Evolutionary conservation across 2,797 vertebrate genomes (phyloP), one percentile per base, ranked within the genome.

Genomic region (Sternotherus odoratus): DNA sequence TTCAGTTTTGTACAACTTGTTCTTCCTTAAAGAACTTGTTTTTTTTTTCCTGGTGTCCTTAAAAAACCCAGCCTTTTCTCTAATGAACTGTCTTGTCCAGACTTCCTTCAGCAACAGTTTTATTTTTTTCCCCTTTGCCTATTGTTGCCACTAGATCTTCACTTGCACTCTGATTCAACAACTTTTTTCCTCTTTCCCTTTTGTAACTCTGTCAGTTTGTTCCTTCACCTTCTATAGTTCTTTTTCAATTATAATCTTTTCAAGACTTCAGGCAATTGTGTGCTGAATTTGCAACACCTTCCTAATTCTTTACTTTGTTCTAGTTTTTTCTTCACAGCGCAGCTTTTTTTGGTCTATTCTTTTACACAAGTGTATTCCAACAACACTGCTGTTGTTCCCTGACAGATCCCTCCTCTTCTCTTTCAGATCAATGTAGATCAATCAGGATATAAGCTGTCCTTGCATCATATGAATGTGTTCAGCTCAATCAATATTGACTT

Each of bases 351-450:
- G 2, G 2, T 24, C 39, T n/a, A 1, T 78, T 79, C 4, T 85
- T 16, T 79, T 83, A 66, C 26, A 96, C 88, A 94, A 87, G 30
- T 9, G 6, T 79, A 12, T n/a, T 63, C 24, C 7, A 85, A 53
- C 53, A 66, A 51, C 63, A 63, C 46, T 1, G 24, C 3, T 15
- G 5, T 13, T 36, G 26, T 80, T 94, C 92, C 23, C 66, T 39
- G 8, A 69, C 7, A 46, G 56, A 81, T 88, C 83, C 5, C 85
- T 9, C 15, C 51, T 63, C 11, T 4, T 86, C 87, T 56, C 75
- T 63, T 51, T 86, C 50, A 53, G 28, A 2, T 57, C 11, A 69
- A 48, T 63, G 1, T 2, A 30, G 49, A 83, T 84, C 72, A 66
- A 9, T 49, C 57, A 82, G 13, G 66, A 39, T 69, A n/a, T 66